Base-by-base conservation (phyloP, 1,140 invertebrate species). In the Macrocentrus cingulum region DNA sequence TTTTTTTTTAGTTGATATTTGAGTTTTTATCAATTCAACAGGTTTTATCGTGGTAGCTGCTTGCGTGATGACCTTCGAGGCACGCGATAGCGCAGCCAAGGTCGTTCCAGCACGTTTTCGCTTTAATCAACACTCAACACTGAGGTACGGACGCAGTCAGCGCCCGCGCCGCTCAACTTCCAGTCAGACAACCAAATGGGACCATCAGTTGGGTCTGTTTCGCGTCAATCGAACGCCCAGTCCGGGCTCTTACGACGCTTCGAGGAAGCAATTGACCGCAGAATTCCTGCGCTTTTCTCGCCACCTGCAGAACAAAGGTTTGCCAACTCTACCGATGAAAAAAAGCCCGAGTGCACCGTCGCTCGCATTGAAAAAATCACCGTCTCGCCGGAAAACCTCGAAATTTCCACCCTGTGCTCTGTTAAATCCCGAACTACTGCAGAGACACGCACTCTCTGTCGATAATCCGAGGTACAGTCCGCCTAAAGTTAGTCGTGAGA, bases 31-130 rank as follows among this genome's bases (percentile, higher is more conserved):
- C 45, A 49, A 41, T 49, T 18, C 34, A 50, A 29, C 74, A 92
- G 90, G 91, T 13, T 94, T 96, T 69, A 93, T 95, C 53, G 91
- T 96, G 2, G 92, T 95, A 1, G 92, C 93, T 4, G 91, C 92
- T 0, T 95, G 92, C 64, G 93, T 96, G n/a, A 93, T 95, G 91
- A 95, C 92, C 0, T 95, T 95, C 66, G 92, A 95, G 71, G 91
- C 91, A 0, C 81, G 91, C 0, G 91, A 94, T 72, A 92, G 88
- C 37, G 91, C 91, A 0, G 91, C 90, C 0, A 94, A 94, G 72
- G 90, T 93, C 9, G 90, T 91, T 8, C 90, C 91, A 1, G 89
- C 90, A 0, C 81, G 89, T 22, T 84, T 89, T 22, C 85, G 88
- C 32, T 78, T 84, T 52, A 75, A 80, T 58, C 81, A 84, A 20